Percentiles rank a stretch among this genome's conserved stretches.
phyloP scores from a whole-genome alignment of 1,140 invertebrate species.

The Neotoxoptera formosana region DNA sequence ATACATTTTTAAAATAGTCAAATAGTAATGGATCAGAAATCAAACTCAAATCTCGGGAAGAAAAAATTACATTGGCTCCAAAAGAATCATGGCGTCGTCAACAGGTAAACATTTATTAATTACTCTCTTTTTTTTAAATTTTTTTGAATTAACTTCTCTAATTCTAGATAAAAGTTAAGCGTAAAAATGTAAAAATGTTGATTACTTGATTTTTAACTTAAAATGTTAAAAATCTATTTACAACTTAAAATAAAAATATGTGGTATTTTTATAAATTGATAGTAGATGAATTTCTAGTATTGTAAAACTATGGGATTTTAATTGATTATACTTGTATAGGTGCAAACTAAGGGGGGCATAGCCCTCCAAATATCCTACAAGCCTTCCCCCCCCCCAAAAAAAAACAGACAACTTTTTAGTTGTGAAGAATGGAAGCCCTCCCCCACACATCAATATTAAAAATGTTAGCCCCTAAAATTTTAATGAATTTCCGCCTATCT shows the following conservation, averaged over 20 bases:
- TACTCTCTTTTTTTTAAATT: not conserved
- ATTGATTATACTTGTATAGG: not conserved
- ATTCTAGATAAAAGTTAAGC: not conserved
- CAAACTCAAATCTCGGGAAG: not conserved
- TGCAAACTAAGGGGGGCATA: no score
- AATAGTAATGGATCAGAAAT: constrained; percentile 12
- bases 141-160: not conserved
- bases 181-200: not conserved
- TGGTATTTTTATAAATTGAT: not conserved
- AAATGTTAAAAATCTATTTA: no score
- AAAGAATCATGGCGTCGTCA: constrained; percentile 54
- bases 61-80: constrained; percentile 49
- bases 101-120: constrained; percentile 10
- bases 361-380: no score
- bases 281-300: not conserved
- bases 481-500: no score
- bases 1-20: not conserved
- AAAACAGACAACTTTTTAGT: no score
- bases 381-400: no score
- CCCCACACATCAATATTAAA: no score
- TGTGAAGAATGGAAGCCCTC: no score
- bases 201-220: not conserved
- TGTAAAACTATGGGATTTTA: not conserved
- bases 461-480: no score
- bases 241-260: not conserved